These are phyloP conservation scores for Drosophila pullipes DNA, from an alignment of 2,888 invertebrate genomes.

Conservation along the genomic window DNA sequence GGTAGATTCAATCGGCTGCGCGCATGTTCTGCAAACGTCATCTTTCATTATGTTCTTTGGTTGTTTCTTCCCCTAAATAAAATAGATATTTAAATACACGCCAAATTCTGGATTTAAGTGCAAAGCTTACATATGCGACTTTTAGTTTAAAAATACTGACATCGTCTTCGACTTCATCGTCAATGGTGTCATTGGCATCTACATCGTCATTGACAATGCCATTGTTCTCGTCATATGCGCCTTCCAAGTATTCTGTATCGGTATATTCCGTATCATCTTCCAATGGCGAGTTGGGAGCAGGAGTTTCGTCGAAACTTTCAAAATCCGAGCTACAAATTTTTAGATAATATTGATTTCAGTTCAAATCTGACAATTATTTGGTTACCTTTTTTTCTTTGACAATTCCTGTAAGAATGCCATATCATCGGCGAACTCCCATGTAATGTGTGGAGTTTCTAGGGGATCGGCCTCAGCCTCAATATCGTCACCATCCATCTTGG, in stretches of 20 bases:
- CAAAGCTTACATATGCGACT: constrained; percentile 1
- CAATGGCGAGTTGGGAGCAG: background rate
- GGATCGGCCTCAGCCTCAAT: constrained; percentile 34
- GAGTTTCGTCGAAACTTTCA: constrained; percentile 1
- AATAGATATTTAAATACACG: background rate
- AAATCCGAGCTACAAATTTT: constrained; percentile 18
- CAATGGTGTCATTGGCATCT: constrained; percentile 2
- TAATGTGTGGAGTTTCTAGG: constrained; percentile 38
- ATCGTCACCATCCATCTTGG: background rate
- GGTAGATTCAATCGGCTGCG: constrained; percentile 22
- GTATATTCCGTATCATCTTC: constrained; percentile 37
- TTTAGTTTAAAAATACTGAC: background rate
- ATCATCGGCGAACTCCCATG: constrained; percentile 51
- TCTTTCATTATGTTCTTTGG: background rate
- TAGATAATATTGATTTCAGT: too few relatives aligned
- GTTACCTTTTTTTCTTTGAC: constrained; percentile 8
- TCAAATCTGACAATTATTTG: background rate
- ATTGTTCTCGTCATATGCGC: constrained; percentile 9
- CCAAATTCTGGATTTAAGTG: background rate
- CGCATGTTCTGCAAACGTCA: constrained; percentile 54
- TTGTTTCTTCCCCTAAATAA: constrained; percentile 8
- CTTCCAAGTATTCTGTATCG: constrained; percentile 46
- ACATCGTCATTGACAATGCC: background rate
- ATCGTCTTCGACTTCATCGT: constrained; percentile 1
- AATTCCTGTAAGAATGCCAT: constrained; percentile 45